Conservation (phyloP, 2,888 invertebrate genomes). For the Yponomeuta cagnagella region DNA sequence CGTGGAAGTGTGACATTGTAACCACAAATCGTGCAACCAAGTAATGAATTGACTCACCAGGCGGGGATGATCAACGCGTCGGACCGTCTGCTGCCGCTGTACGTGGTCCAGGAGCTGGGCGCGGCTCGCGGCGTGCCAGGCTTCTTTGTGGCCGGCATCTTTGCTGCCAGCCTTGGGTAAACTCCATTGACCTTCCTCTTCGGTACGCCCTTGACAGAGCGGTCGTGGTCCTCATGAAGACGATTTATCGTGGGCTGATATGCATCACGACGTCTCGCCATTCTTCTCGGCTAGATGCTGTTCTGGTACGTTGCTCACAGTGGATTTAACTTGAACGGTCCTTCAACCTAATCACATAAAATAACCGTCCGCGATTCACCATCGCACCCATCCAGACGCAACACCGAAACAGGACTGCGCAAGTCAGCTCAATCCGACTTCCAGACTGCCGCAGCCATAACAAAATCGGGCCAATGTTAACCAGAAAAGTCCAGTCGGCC, state of each 20-base stretch:
- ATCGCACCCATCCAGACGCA: not conserved
- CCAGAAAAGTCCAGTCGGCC: constrained; percentile 54
- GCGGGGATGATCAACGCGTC: constrained; percentile 80
- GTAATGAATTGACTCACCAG: constrained; percentile 27
- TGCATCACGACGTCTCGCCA: too few relatives aligned
- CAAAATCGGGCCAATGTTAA: constrained; percentile 24
- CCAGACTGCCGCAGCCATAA: not conserved
- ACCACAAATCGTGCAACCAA: too few relatives aligned
- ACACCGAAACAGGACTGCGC: constrained; percentile 8
- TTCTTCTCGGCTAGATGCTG: too few relatives aligned
- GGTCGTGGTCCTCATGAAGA: too few relatives aligned
- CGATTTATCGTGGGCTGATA: too few relatives aligned
- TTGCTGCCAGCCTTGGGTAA: constrained; percentile 96
- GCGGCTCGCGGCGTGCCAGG: constrained; percentile 87
- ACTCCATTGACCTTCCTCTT: not conserved
- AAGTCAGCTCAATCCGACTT: not conserved
- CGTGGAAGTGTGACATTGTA: too few relatives aligned
- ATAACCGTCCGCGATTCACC: not conserved
- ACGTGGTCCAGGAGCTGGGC: constrained; percentile 90
- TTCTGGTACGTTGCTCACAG: too few relatives aligned
- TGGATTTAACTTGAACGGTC: too few relatives aligned
- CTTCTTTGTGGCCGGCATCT: constrained; percentile 96
- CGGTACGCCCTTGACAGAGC: too few relatives aligned
- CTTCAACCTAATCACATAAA: not conserved
- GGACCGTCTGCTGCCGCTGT: constrained; percentile 91